Evolutionary conservation across 37 sponge, comb jelly and placozoan species (phyloP).

Genomic region (Ephydatia muelleri): DNA sequence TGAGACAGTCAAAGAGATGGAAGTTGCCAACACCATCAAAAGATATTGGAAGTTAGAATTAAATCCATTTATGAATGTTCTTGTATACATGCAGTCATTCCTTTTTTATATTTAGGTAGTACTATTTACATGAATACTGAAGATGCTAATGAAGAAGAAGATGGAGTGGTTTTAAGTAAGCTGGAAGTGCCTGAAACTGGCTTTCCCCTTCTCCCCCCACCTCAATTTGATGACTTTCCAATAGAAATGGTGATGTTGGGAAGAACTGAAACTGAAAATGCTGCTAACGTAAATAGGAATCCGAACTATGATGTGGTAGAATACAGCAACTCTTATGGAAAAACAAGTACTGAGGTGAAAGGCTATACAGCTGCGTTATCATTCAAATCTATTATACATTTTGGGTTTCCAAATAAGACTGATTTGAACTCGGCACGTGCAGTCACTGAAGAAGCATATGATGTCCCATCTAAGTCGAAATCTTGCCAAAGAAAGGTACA

Average conservation of each 20-base stretch:
- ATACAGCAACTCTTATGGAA: too few relatives aligned
- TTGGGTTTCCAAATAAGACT: background rate
- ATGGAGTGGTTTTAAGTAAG: background rate
- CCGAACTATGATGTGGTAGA: too few relatives aligned
- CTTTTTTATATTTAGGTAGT: background rate
- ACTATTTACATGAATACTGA: background rate
- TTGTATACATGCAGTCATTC: background rate
- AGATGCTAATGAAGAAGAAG: background rate
- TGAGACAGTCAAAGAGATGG: background rate
- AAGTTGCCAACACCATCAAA: background rate
- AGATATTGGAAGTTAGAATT: background rate
- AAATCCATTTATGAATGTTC: background rate
- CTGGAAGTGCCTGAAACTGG: background rate
- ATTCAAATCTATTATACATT: background rate
- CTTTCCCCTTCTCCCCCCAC: too few relatives aligned
- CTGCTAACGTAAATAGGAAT: too few relatives aligned
- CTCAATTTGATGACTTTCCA: background rate
- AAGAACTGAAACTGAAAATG: too few relatives aligned
- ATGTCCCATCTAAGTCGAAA: background rate
- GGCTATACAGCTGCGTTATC: background rate
- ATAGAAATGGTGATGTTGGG: background rate
- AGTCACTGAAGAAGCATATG: background rate
- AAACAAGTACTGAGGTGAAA: background rate
- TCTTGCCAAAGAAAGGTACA: background rate
- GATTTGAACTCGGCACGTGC: background rate